Evolutionary conservation across 1,140 invertebrate species (phyloP).

Genomic region (Oncopeltus fasciatus): DNA sequence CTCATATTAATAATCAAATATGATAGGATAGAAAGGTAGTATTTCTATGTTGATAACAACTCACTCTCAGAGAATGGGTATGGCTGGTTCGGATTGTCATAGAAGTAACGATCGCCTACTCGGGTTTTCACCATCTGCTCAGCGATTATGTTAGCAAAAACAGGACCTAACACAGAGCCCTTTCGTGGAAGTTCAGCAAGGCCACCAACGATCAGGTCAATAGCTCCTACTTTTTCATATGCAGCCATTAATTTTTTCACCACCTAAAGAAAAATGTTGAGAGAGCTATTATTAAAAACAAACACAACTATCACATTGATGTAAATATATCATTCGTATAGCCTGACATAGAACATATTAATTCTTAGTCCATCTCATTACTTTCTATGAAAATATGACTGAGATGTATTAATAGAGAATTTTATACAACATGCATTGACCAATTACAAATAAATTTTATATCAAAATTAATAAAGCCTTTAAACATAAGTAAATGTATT

Average conservation of each 20-base stretch:
- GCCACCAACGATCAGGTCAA: conserved; percentile 76
- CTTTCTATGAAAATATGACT: too few relatives aligned
- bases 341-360: too few relatives aligned
- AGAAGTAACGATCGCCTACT: conserved; percentile 73
- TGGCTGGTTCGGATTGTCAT: conserved; percentile 50
- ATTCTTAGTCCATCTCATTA: too few relatives aligned
- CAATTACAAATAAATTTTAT: too few relatives aligned
- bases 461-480: too few relatives aligned
- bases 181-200: conserved; percentile 55
- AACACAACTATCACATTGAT: too few relatives aligned
- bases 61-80: conserved; percentile 55
- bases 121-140: conserved; percentile 72
- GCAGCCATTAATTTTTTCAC: background rate
- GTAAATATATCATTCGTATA: too few relatives aligned
- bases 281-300: too few relatives aligned
- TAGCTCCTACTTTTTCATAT: conserved; percentile 54
- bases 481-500: too few relatives aligned
- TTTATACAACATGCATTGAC: too few relatives aligned
- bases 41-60: background rate
- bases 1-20: background rate
- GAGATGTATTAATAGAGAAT: too few relatives aligned
- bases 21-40: background rate
- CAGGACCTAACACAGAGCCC: conserved; percentile 62
- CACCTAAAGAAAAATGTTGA: too few relatives aligned
- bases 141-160: conserved; percentile 70